These are phyloP conservation scores for Heliothis virescens DNA, from an alignment of 1,140 invertebrate species.

Conservation along the genomic window DNA sequence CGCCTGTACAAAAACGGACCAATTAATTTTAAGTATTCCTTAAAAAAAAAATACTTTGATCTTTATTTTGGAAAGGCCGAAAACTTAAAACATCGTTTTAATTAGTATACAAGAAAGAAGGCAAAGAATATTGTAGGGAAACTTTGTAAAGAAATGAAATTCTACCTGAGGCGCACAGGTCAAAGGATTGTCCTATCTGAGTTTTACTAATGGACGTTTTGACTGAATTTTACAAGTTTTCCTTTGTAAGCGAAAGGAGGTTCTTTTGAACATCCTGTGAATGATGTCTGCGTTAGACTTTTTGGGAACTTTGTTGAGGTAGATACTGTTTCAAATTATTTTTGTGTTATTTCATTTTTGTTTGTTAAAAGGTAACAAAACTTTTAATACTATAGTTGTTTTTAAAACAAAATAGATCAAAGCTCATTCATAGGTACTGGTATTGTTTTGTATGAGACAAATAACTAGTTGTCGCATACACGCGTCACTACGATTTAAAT, in stretches of 20 bases:
- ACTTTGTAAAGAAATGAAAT: not conserved
- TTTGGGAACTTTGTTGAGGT: not conserved
- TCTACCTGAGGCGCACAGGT: not conserved
- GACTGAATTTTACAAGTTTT: conserved; percentile 29
- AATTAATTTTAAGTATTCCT: no score
- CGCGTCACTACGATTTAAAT: no score
- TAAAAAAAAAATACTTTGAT: not conserved
- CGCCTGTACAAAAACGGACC: no score
- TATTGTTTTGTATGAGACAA: no score
- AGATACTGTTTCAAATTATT: no score
- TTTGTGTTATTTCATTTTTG: no score
- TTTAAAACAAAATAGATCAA: not conserved
- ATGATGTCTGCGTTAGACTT: not conserved
- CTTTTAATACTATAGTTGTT: not conserved
- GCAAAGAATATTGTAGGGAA: conserved; percentile 1
- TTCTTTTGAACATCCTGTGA: conserved; percentile 3
- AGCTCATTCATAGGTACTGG: not conserved
- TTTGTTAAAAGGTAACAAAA: no score
- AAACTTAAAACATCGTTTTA: not conserved
- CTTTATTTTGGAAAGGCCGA: not conserved
- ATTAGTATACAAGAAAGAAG: not conserved
- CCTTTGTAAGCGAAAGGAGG: not conserved
- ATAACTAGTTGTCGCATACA: no score
- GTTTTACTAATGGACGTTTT: conserved; percentile 21
- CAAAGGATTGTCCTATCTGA: conserved; percentile 14